These are phyloP conservation scores for Allacma fusca DNA, from an alignment of 2,888 invertebrate genomes.

Conservation along the genomic window DNA sequence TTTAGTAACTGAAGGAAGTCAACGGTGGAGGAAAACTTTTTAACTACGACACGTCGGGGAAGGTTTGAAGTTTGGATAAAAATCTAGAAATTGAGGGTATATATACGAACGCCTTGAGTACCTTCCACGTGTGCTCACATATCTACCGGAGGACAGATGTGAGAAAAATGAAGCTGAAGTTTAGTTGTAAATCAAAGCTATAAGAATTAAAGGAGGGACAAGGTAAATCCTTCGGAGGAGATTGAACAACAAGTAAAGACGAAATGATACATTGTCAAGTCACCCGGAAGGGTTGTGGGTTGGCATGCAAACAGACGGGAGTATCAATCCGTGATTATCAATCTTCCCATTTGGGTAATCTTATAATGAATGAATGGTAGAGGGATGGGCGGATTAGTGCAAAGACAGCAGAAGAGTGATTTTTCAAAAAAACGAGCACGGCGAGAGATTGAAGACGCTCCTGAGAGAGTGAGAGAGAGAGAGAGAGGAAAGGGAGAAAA, in stretches of 20 bases:
- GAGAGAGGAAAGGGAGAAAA: slow-evolving; percentile 2
- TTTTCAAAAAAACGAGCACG: slow-evolving; percentile 47
- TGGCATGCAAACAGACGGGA: slow-evolving; percentile 29
- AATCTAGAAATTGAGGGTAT: no score
- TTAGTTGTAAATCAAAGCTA: slow-evolving; percentile 2
- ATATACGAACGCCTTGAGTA: no score
- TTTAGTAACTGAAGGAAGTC: no score
- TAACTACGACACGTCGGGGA: no score
- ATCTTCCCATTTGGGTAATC: slow-evolving; percentile 51
- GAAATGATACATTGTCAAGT: slow-evolving; percentile 24
- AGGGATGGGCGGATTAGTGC: slow-evolving; percentile 56
- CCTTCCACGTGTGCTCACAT: no score
- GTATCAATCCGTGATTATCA: slow-evolving; percentile 47
- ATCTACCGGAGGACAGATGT: neutral
- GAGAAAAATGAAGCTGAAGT: slow-evolving; percentile 3
- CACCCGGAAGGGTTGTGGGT: neutral
- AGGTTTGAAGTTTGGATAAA: no score
- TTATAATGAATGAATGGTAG: slow-evolving; percentile 54
- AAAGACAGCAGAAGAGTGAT: slow-evolving; percentile 51
- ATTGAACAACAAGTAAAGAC: slow-evolving; percentile 13
- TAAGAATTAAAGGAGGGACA: slow-evolving; percentile 12
- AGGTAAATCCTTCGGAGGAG: neutral
- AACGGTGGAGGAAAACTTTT: no score
- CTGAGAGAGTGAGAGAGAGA: neutral
- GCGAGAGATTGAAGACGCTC: neutral